Evolutionary conservation across 2,888 invertebrate genomes (phyloP).

Genomic region (Julus scanicus): DNA sequence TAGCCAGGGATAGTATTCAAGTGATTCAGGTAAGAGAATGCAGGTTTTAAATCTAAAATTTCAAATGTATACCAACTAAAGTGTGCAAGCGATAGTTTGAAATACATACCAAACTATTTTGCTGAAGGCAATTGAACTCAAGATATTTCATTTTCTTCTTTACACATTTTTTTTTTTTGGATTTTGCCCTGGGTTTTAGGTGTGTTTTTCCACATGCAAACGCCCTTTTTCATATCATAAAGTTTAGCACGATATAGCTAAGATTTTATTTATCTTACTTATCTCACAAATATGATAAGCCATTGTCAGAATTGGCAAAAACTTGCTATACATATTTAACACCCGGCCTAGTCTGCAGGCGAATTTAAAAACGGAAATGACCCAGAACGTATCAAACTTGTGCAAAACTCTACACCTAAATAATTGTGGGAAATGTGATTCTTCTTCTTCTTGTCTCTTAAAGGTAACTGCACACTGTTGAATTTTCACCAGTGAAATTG

Average conservation of each 20-base stretch:
- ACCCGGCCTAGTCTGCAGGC: neutral
- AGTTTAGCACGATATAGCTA: neutral
- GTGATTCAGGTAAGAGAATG: constrained; percentile 53
- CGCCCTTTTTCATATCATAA: constrained; percentile 6
- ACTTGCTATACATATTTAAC: neutral
- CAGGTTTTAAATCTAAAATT: neutral
- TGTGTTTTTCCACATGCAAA: neutral
- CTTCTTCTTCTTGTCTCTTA: neutral
- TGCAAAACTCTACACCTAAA: neutral
- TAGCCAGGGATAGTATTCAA: constrained; percentile 52
- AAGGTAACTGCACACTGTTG: neutral
- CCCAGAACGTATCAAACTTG: neutral
- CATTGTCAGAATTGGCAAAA: neutral
- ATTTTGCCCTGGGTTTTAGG: neutral
- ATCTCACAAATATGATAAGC: constrained; percentile 4
- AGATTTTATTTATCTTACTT: constrained; percentile 41
- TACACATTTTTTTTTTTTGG: neutral
- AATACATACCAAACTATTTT: neutral
- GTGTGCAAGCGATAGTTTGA: neutral
- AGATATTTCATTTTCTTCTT: neutral
- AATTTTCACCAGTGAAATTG: neutral
- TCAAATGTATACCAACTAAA: neutral
- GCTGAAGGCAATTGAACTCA: neutral
- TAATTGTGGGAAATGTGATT: constrained; percentile 12
- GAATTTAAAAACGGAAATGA: neutral